A percentile compares a stretch with the other conserved stretches of the same genome.
These are phyloP conservation scores for Chauna torquata DNA, from an alignment of 2,113 vertebrate species.

Conservation along the genomic window DNA sequence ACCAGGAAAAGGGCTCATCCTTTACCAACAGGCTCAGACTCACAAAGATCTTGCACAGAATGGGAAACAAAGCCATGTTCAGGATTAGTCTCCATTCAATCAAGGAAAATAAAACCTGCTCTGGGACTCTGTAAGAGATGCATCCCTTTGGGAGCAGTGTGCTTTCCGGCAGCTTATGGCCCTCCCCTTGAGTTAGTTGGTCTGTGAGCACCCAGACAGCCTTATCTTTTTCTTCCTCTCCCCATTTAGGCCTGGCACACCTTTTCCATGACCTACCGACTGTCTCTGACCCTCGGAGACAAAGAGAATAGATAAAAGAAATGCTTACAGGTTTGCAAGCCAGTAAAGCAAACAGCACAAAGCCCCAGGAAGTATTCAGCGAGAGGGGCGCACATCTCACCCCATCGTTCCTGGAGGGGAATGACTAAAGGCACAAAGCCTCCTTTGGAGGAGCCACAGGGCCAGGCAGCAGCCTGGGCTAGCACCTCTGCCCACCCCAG, in stretches of 20 bases:
- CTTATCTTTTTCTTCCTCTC: not conserved
- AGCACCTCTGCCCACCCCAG: not conserved
- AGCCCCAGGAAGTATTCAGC: not conserved
- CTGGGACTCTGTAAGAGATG: not conserved
- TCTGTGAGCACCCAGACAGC: not conserved
- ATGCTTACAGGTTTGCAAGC: not conserved
- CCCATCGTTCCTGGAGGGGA: not conserved
- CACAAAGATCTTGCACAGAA: not conserved
- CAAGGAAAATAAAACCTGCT: not conserved
- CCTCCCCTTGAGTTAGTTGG: not conserved
- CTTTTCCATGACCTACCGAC: not conserved
- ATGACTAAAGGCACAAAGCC: not conserved
- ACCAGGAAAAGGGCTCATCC: not conserved
- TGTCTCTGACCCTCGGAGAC: not conserved
- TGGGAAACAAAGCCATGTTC: not conserved
- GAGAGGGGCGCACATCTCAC: not conserved
- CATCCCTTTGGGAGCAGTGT: not conserved
- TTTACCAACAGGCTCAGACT: not conserved
- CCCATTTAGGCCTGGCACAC: not conserved
- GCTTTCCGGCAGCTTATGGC: not conserved
- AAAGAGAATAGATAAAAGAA: not conserved
- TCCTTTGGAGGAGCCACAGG: not conserved
- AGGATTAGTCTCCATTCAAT: not conserved
- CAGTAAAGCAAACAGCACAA: not conserved
- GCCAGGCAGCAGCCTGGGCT: not conserved